Conservation (phyloP, 2,888 invertebrate genomes). For the Salticus scenicus region DNA sequence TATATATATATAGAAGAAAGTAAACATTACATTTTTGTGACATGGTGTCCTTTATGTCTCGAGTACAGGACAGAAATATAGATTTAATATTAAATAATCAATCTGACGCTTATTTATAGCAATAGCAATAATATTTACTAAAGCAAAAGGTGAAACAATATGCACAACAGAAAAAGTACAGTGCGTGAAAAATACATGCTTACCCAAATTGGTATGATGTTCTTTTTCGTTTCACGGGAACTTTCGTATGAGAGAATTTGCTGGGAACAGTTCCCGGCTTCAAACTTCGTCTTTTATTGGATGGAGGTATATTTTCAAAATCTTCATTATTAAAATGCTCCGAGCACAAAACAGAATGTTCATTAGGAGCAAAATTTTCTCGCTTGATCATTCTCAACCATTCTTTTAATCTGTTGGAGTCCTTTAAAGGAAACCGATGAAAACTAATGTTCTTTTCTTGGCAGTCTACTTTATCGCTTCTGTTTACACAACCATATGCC, state of each 20-base stretch:
- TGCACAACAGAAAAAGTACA: too few species aligned
- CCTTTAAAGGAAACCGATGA: not conserved
- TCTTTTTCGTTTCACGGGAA: not conserved
- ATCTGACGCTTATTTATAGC: too few species aligned
- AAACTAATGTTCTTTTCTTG: not conserved
- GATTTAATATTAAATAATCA: too few species aligned
- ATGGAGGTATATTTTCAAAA: not conserved
- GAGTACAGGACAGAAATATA: too few species aligned
- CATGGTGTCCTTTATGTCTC: too few species aligned
- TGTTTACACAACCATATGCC: not conserved
- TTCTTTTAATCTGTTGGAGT: not conserved
- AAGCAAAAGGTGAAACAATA: too few species aligned
- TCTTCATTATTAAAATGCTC: not conserved
- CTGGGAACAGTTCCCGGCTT: not conserved
- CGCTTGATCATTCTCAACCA: not conserved
- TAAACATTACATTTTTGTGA: too few species aligned
- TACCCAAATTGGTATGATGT: not conserved
- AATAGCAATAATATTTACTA: too few species aligned
- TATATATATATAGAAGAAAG: too few species aligned
- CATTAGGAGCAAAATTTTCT: not conserved
- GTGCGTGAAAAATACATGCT: too few species aligned
- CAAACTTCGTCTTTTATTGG: not conserved
- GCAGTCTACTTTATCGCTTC: not conserved
- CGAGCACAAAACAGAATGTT: not conserved
- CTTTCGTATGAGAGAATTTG: not conserved